Evolutionary conservation across 2,888 invertebrate species (phyloP), one percentile per base, ranked within the genome.

Genomic region (Salticus scenicus): DNA sequence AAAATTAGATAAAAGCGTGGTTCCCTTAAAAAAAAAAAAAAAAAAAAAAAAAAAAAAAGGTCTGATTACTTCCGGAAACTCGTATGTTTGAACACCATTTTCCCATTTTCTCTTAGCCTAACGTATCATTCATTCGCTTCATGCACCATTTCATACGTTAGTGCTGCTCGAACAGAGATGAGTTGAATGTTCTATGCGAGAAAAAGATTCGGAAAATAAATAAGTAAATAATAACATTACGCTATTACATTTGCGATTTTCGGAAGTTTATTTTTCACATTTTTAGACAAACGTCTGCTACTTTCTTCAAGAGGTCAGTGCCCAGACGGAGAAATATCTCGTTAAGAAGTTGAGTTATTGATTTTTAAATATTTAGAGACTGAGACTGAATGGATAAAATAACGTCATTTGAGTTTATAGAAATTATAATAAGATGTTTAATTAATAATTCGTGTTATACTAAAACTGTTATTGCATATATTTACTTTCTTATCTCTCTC

Each of bases 261-360:
- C 57, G 57, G 57, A 57, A 24, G 57, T 37, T 20, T 57, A 24
- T 57, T 57, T 47, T 57, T 57, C 57, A n/a, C n/a, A n/a, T n/a
- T n/a, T 57, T 24, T 1, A 4, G 24, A 57, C 57, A 57, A 7
- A 57, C 42, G 42, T 47, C 42, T 47, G 42, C 42, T 17, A 8
- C 42, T 57, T 57, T 57, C 12, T 7, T 10, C 24, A 24, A 57
- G 57, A 57, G 57, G 57, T 57, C 57, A 24, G 8, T 57, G 57
- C 20, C 57, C 57, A 57, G 57, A 24, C 24, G 57, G 20, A 57
- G 17, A 10, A 37, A n/a, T 7, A 37, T 37, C 37, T 37, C 4
- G 37, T 37, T 37, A 10, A 37, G 10, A 10, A 37, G 37, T 37
- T n/a, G n/a, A n/a, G n/a, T n/a, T n/a, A 37, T 37, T 7, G 37